Evolutionary conservation across 35 echinoderm and acorn worm species (phyloP).

Genomic region (Heliocidaris tuberculata): DNA sequence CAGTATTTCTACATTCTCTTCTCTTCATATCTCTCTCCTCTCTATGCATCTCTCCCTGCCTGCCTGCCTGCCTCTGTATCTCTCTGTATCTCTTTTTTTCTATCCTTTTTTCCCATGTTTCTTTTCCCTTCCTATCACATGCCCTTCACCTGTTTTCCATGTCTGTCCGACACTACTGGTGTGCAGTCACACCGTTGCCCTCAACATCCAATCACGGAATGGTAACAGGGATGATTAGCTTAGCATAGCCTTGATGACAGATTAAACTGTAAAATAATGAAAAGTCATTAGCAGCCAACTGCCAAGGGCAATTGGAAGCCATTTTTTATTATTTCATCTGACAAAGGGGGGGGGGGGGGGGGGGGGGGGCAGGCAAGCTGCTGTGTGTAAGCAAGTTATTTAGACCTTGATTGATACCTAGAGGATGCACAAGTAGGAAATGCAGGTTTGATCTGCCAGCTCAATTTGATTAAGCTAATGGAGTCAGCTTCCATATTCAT

Average conservation of each 20-base stretch:
- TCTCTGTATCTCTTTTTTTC: neutral
- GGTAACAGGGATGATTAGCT: constrained; percentile 1
- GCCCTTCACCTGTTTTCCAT: neutral
- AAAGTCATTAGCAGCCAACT: neutral
- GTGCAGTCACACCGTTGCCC: neutral
- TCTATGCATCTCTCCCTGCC: neutral
- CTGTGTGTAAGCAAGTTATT: neutral
- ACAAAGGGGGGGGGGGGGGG: neutral
- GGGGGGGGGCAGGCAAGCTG: neutral
- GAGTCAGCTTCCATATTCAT: neutral
- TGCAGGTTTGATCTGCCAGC: neutral
- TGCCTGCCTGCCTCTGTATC: neutral
- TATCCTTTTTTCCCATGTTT: neutral
- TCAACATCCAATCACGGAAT: neutral
- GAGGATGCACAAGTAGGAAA: neutral
- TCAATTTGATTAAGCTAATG: constrained; percentile 5
- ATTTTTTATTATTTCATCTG: constrained; percentile 6
- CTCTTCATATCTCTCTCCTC: neutral
- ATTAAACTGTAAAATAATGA: constrained; percentile 19
- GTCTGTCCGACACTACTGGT: neutral
- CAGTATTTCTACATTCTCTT: too few species aligned
- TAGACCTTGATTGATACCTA: neutral
- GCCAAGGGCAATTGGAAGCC: neutral
- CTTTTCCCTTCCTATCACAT: neutral
- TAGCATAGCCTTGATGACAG: neutral